phyloP scores from a whole-genome alignment of 2,797 vertebrate species.

The Momotus momota region DNA sequence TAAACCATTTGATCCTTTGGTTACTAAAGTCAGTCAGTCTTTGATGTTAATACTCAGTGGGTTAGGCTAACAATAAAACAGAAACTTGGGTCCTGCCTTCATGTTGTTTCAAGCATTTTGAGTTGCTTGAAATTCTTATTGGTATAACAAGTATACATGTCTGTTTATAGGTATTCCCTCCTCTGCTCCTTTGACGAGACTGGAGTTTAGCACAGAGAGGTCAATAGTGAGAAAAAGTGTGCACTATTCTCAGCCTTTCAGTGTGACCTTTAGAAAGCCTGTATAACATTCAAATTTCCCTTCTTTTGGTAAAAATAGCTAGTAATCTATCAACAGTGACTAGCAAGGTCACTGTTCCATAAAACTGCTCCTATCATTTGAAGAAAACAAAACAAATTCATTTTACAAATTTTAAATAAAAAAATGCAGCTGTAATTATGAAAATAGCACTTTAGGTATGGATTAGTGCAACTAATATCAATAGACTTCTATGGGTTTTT shows the following conservation, averaged over 20 bases:
- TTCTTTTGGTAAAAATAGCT: neutral
- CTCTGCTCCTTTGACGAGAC: neutral
- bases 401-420: neutral
- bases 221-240: neutral
- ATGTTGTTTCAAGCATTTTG: conserved; percentile 15
- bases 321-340: neutral
- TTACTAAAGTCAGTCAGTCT: neutral
- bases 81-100: neutral
- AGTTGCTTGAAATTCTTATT: conserved; percentile 16
- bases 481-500: neutral
- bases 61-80: neutral
- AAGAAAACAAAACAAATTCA: neutral
- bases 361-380: neutral
- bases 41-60: neutral
- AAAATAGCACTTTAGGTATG: neutral
- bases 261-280: neutral
- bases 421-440: neutral
- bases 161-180: neutral
- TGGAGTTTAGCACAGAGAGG: neutral
- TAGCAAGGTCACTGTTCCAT: neutral
- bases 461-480: neutral
- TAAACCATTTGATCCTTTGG: neutral
- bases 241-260: neutral
- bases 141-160: neutral
- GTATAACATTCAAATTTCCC: neutral